These are phyloP conservation scores for Apamea crenata DNA, from an alignment of 2,888 invertebrate species.

Conservation along the genomic window DNA sequence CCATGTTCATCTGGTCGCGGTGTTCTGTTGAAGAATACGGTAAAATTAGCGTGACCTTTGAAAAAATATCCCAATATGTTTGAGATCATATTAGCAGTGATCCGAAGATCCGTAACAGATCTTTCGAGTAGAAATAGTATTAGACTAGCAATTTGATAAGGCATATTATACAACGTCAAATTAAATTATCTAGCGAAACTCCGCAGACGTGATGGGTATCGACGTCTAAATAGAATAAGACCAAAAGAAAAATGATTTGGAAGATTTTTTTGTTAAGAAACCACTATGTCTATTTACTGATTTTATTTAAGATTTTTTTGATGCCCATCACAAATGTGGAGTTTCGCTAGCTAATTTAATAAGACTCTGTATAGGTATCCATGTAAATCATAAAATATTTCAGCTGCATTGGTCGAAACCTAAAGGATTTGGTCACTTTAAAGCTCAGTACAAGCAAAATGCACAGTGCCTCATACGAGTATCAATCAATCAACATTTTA, in stretches of 20 bases:
- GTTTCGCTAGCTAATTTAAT: neutral
- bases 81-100: neutral
- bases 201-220: no score
- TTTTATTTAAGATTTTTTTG: neutral
- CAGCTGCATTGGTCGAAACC: neutral
- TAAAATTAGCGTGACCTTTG: neutral
- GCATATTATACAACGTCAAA: neutral
- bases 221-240: neutral
- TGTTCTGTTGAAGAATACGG: slow-evolving; percentile 85
- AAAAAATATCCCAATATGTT: neutral
- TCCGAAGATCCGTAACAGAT: neutral
- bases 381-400: neutral
- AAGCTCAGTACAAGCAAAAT: neutral
- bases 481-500: neutral
- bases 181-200: neutral
- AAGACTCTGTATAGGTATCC: no score
- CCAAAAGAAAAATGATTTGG: neutral
- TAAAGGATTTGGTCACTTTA: neutral
- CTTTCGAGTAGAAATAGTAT: neutral
- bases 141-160: neutral
- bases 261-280: neutral
- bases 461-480: slow-evolving; percentile 2
- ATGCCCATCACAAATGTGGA: neutral
- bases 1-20: slow-evolving; percentile 96
- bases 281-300: no score